phyloP scores from a whole-genome alignment of 2,797 vertebrate genomes.

The Psittacula derbiana region DNA sequence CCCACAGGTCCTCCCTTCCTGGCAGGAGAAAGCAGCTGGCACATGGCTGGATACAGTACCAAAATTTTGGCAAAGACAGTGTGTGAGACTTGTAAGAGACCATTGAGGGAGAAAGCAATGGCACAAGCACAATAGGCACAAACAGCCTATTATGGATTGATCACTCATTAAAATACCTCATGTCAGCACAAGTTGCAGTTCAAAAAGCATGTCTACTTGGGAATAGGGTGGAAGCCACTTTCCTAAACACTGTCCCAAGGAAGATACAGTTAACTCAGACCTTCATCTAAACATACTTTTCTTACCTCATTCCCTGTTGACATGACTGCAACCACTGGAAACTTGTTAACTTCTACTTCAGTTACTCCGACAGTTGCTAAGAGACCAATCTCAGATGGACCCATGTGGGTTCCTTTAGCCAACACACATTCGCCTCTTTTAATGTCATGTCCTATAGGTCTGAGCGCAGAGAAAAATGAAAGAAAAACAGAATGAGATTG shows the following conservation, averaged over 20 bases:
- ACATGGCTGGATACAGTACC: neutral
- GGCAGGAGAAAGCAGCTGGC: neutral
- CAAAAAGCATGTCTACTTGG: neutral
- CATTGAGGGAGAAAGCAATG: neutral
- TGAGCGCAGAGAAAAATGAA: constrained; percentile 61
- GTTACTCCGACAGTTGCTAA: constrained; percentile 97
- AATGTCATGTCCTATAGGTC: constrained; percentile 98
- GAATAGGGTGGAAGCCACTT: neutral
- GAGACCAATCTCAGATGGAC: constrained; percentile 95
- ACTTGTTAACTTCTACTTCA: constrained; percentile 98
- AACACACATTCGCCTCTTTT: constrained; percentile 96
- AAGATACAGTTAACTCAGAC: neutral
- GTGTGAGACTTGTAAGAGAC: neutral
- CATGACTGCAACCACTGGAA: constrained; percentile 98
- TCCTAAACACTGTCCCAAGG: neutral
- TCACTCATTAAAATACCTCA: neutral
- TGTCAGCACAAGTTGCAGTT: neutral
- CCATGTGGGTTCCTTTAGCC: constrained; percentile 98
- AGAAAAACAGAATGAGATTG: constrained; percentile 9
- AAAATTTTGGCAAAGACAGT: neutral
- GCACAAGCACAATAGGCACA: neutral
- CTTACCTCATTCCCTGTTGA: constrained; percentile 98
- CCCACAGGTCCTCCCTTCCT: neutral
- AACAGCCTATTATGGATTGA: neutral
- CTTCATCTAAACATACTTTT: neutral